Evolutionary conservation across 2,113 vertebrate species (phyloP), one percentile per base, ranked within the genome.

Genomic region (Phrynosoma platyrhinos): DNA sequence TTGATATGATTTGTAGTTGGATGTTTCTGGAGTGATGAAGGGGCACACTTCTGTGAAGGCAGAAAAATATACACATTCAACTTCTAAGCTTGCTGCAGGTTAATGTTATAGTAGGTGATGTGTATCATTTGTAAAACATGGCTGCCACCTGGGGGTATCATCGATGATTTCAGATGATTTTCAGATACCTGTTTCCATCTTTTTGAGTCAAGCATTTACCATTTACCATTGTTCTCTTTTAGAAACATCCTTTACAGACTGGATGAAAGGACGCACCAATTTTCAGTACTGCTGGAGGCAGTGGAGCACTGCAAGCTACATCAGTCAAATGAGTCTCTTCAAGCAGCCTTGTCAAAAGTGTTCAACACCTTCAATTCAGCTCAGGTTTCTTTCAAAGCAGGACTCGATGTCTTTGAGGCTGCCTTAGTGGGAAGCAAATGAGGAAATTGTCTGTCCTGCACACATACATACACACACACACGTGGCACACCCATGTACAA

Each of bases 201-300:
- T 64, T 88, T 84, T 86, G 83, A 84, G 20, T 74, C 8, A 86
- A 88, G 92, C 62, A 62, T 79, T 96, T 89, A 93, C 71, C 1
- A 2, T 88, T 92, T 79, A 93, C 27, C 40, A 84, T 89, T 94
- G 93, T 92, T 95, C 92, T 91, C 92, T 94, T 95, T 79, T 90
- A 99, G 98, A 96, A 99, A 99, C 91, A 97, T 99, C 87, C 95
- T 99, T 47, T 99, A 98, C 95, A 97, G 96, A 85, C 94, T 98
- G 79, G 97, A 98, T 92, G 97, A 95, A 90, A 97, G 95, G 92
- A 96, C 94, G 32, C 94, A 94, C 53, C 96, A 95, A 88, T 98
- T 99, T 92, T 98, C 98, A 81, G 94, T 98, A 58, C 95, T 99
- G 82, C 95, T 95, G 89, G 97, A 98, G 74, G 97, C 96, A 5